Evolutionary conservation across 2,113 vertebrate species (phyloP), one percentile per base, ranked within the genome.

Genomic region (Trinectes maculatus): DNA sequence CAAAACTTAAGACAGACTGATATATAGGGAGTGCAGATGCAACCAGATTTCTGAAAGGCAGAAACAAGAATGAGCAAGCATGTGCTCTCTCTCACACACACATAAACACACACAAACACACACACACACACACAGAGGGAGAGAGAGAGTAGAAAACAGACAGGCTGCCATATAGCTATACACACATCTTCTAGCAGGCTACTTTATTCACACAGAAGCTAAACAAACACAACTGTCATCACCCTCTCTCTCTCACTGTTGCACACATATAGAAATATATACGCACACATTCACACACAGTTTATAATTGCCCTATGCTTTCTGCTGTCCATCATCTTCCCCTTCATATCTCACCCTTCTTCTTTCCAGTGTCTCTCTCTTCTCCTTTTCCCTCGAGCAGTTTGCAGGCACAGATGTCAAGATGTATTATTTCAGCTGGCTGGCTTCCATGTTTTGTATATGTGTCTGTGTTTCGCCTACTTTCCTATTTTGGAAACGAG

Each of bases 341-440:
- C 73, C 85, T 83, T 88, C 81, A 83, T 74, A 74, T 79, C 75
- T 77, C 71, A 52, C 69, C 82, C 78, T 75, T 71, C 70, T 77
- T 79, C 74, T 79, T 65, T 82, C 77, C 85, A 67, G 73, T 80
- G 62, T 80, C 74, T 49, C 73, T 69, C 82, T 75, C 73, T 73
- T 48, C 42, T 29, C 43, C 71, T 77, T 57, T 64, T 85, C 88
- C 88, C 89, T 63, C 56, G 49, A 89, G 88, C 89, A 43, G 88
- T 73, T 59, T 57, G 78, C 86, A 89, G 83, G 84, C 89, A 90
- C 90, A 91, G 87, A 91, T 91, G 90, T 89, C 90, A 89, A 81
- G 86, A 90, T 83, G 63, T 74, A 89, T 92, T 92, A 92, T 89
- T 90, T 86, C 86, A 52, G 63, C 86, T 89, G 76, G 79, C 82